phyloP scores from a whole-genome alignment of 2,888 invertebrate genomes.

The Diarsia brunnea region DNA sequence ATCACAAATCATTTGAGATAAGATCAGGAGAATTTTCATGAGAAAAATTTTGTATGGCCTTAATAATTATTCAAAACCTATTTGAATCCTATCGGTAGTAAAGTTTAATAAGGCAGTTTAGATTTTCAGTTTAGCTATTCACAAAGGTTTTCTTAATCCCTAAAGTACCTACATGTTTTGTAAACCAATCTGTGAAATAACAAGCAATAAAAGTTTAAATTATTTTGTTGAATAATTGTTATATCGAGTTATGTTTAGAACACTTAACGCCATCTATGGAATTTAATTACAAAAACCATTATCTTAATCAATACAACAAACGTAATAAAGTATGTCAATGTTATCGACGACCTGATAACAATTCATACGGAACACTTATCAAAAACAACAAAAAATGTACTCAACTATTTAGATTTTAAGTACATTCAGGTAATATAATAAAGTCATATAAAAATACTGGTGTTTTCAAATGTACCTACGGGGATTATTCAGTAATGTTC shows the following conservation, averaged over 20 bases:
- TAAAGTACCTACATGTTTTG: neutral
- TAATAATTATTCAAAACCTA: neutral
- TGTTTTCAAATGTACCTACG: slow-evolving; percentile 6
- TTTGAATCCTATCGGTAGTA: neutral
- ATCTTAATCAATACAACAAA: slow-evolving; percentile 17
- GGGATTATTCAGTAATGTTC: slow-evolving; percentile 18
- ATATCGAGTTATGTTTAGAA: neutral
- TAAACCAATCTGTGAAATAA: neutral
- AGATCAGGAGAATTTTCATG: neutral
- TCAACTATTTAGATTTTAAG: slow-evolving; percentile 3
- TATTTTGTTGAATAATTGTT: neutral
- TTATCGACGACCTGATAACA: slow-evolving; percentile 32
- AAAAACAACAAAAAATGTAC: slow-evolving; percentile 19
- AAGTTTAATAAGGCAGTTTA: neutral
- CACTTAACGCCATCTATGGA: slow-evolving; percentile 44
- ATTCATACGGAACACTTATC: neutral
- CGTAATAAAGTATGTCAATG: neutral
- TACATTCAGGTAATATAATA: slow-evolving; percentile 12
- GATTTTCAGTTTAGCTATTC: too few species aligned
- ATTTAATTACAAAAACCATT: neutral
- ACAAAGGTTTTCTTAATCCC: too few species aligned
- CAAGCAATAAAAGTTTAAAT: neutral
- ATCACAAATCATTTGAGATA: neutral
- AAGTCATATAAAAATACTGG: slow-evolving; percentile 3
- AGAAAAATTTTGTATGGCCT: neutral